Conservation (phyloP, 2,113 vertebrate genomes). For the Eolophus roseicapilla region DNA sequence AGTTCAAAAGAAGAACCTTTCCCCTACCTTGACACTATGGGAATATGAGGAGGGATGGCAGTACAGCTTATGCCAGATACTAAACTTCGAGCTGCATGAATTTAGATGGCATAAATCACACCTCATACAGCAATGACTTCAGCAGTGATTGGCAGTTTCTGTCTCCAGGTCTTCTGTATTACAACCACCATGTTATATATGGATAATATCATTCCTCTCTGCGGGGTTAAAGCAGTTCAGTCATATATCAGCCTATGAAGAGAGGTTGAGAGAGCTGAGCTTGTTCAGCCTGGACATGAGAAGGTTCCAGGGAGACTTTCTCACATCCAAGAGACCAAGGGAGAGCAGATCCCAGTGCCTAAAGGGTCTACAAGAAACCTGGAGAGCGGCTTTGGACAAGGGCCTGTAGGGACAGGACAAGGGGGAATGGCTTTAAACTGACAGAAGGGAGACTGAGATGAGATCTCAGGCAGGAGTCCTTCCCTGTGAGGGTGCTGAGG, state of each 20-base stretch:
- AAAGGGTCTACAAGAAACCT: background rate
- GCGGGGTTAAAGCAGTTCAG: background rate
- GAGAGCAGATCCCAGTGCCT: background rate
- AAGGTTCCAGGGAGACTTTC: background rate
- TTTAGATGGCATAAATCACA: background rate
- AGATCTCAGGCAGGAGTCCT: background rate
- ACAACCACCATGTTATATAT: rapidly evolving
- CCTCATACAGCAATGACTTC: background rate
- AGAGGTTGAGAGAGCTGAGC: background rate
- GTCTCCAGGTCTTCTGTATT: background rate
- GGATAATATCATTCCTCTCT: background rate
- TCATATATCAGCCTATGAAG: background rate
- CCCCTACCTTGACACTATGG: background rate
- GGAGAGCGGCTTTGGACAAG: background rate
- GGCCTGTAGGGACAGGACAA: background rate
- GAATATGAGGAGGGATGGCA: background rate
- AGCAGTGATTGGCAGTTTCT: background rate
- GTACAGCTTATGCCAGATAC: background rate
- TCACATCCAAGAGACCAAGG: background rate
- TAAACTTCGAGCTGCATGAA: background rate
- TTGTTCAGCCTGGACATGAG: background rate
- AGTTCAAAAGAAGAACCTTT: background rate
- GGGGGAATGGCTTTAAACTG: background rate
- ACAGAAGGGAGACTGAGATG: background rate
- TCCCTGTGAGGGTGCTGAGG: background rate